These are phyloP conservation scores for Argyrosomus japonicus DNA, from an alignment of 2,113 vertebrate species.

Conservation along the genomic window DNA sequence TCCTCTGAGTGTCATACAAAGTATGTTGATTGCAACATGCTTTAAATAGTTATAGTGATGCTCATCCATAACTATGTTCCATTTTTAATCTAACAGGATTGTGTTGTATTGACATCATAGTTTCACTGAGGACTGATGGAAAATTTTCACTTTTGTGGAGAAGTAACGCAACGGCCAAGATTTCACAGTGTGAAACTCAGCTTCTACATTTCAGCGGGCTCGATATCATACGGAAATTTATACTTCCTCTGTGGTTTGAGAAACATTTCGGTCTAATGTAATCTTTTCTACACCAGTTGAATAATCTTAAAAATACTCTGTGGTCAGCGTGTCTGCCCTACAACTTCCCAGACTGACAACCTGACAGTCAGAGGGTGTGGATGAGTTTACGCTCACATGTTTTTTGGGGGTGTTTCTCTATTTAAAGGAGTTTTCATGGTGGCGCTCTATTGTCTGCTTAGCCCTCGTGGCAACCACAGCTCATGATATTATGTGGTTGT, in stretches of 20 bases:
- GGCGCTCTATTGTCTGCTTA: no score
- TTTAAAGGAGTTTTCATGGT: no score
- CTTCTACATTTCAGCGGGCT: not conserved
- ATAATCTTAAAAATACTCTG: not conserved
- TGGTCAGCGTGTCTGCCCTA: not conserved
- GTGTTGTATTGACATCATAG: not conserved
- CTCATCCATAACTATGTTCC: not conserved
- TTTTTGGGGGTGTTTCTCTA: no score
- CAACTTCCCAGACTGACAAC: not conserved
- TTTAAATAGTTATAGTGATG: no score
- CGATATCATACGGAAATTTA: not conserved
- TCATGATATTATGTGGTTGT: no score
- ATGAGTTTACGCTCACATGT: no score
- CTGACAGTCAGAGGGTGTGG: no score
- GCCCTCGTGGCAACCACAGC: no score
- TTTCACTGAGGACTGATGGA: not conserved
- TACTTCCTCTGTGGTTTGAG: conserved; percentile 23
- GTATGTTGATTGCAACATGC: not conserved
- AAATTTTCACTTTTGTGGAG: not conserved
- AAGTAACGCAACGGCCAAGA: not conserved
- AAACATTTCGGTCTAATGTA: conserved; percentile 11
- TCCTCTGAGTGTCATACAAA: not conserved
- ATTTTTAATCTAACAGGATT: not conserved
- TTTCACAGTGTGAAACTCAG: not conserved
- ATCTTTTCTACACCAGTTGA: not conserved